A percentile compares a stretch with the other conserved stretches of the same genome.
Evolutionary conservation across 2,113 vertebrate genomes (phyloP).

Genomic region (Pseudopodoces humilis): DNA sequence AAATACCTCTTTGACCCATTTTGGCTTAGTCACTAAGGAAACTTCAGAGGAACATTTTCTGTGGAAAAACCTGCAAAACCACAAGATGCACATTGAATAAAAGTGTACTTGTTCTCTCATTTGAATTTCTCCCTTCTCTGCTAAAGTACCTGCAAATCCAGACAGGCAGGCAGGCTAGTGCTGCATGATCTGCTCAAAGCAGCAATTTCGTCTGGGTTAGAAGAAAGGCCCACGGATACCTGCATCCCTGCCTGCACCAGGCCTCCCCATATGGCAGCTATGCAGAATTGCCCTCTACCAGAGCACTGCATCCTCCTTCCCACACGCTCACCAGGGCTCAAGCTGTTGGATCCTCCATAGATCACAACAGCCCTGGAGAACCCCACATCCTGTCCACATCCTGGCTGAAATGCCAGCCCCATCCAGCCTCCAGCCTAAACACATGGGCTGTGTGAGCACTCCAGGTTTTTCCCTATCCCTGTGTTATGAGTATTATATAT

Average conservation of each 20-base stretch:
- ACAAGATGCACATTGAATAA: slow-evolving; percentile 7
- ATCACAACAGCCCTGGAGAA: not conserved
- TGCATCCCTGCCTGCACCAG: not conserved
- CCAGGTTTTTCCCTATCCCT: not conserved
- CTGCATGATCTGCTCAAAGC: not conserved
- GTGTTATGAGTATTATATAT: not conserved
- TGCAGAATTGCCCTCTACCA: not conserved
- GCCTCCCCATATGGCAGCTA: accelerated
- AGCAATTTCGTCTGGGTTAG: not conserved
- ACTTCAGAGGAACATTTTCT: not conserved
- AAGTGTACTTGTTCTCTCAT: not conserved
- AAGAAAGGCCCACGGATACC: not conserved
- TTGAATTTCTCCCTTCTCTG: slow-evolving; percentile 17
- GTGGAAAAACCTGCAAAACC: slow-evolving; percentile 25
- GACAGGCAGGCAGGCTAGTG: not conserved
- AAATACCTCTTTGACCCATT: not conserved
- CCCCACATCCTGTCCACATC: not conserved
- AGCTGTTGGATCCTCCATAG: accelerated
- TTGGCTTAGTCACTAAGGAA: slow-evolving; percentile 23
- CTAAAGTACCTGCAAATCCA: not conserved
- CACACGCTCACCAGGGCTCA: accelerated
- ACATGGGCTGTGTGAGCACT: not conserved
- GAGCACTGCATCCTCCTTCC: not conserved
- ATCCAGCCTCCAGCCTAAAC: not conserved
- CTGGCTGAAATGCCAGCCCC: not conserved